These are phyloP conservation scores for Oplegnathus fasciatus DNA, from an alignment of 2,113 vertebrate species.

Conservation along the genomic window DNA sequence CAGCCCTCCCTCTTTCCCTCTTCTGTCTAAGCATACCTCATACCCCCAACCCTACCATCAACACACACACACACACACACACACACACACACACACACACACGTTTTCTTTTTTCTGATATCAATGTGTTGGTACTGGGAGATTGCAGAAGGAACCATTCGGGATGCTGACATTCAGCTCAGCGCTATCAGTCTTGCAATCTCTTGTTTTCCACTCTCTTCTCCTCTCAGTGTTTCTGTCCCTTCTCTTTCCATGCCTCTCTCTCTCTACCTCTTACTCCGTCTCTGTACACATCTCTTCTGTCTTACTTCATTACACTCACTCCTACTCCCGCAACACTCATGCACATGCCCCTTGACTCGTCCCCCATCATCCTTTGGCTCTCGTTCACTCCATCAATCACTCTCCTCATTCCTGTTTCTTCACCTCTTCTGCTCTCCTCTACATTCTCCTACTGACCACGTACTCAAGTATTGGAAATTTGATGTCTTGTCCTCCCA, in stretches of 20 bases:
- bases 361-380: constrained; percentile 66
- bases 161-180: constrained; percentile 62
- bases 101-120: constrained; percentile 33
- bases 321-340: constrained; percentile 57
- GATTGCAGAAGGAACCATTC: constrained; percentile 50
- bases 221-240: constrained; percentile 26
- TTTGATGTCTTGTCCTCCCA: constrained; percentile 62
- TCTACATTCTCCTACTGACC: constrained; percentile 46
- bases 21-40: constrained; percentile 44
- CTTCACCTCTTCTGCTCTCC: constrained; percentile 59
- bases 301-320: constrained; percentile 73
- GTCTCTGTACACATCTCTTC: constrained; percentile 57
- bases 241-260: not conserved
- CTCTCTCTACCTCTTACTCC: constrained; percentile 25
- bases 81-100: constrained; percentile 20
- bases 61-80: constrained; percentile 33
- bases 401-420: constrained; percentile 60
- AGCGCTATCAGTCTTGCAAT: constrained; percentile 48
- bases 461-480: constrained; percentile 52
- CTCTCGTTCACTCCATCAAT: constrained; percentile 72
- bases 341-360: constrained; percentile 61
- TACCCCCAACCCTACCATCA: constrained; percentile 32
- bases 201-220: constrained; percentile 59
- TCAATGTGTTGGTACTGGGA: constrained; percentile 22
- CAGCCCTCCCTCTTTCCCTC: constrained; percentile 42